phyloP scores from a whole-genome alignment of 1,140 invertebrate species.

The Stegodyphus dumicola region DNA sequence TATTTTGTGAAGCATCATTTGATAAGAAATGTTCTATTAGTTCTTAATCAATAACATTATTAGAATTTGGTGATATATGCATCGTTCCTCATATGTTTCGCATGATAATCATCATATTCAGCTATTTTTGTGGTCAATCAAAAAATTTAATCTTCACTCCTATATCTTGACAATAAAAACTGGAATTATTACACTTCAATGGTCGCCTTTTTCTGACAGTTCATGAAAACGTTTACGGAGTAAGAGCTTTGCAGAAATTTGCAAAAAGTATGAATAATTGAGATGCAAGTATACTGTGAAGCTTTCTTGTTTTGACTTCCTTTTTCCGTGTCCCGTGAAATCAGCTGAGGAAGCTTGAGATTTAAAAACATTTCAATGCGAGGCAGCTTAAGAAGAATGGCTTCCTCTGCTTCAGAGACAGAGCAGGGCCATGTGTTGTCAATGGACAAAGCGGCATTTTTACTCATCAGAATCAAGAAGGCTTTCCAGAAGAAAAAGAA shows the following conservation, averaged over 20 bases:
- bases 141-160: no score
- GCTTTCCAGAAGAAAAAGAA: slow-evolving; percentile 91
- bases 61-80: no score
- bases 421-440: slow-evolving; percentile 59
- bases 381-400: slow-evolving; percentile 31
- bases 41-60: no score
- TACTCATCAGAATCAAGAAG: slow-evolving; percentile 85
- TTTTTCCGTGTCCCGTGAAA: not conserved
- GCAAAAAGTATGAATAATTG: not conserved
- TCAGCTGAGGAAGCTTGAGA: not conserved
- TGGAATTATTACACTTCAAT: not conserved
- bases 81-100: no score
- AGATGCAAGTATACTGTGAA: not conserved
- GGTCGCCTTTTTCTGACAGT: not conserved
- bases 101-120: no score
- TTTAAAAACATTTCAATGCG: slow-evolving; percentile 39
- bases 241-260: not conserved
- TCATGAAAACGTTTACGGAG: not conserved
- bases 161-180: no score
- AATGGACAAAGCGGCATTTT: slow-evolving; percentile 77
- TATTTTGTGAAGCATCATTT: no score
- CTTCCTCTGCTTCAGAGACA: slow-evolving; percentile 47
- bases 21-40: no score
- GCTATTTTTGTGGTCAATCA: no score
- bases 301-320: not conserved